Conservation (phyloP, 2,113 vertebrate genomes). For the Semnopithecus entellus region DNA sequence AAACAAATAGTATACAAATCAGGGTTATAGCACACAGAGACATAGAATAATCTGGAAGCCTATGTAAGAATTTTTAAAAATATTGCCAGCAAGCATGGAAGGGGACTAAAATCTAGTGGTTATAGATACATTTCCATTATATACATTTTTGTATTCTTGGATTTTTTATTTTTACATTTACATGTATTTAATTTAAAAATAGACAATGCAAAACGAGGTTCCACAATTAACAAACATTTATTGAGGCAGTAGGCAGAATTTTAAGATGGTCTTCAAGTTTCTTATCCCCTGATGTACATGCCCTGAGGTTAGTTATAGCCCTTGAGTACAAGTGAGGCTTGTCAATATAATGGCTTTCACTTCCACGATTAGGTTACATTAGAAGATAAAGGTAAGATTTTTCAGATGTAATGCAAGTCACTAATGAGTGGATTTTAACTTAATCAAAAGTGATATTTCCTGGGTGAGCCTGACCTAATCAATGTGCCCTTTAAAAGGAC, state of each 20-base stretch:
- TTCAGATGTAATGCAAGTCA: not conserved
- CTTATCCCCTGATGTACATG: too few relatives aligned
- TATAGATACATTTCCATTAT: not conserved
- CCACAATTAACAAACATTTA: not conserved
- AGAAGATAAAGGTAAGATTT: not conserved
- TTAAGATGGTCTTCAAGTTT: not conserved
- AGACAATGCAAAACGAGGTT: not conserved
- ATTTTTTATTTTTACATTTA: not conserved
- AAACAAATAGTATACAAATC: not conserved
- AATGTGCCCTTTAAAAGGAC: not conserved
- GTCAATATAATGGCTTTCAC: not conserved
- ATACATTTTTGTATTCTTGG: not conserved
- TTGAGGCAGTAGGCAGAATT: not conserved
- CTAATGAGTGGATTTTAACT: not conserved
- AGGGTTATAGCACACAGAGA: not conserved
- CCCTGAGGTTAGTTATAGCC: too few relatives aligned
- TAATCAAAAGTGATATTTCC: constrained; percentile 24
- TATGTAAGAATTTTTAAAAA: not conserved
- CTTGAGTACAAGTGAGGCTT: not conserved
- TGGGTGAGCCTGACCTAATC: not conserved
- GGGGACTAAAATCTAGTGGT: not conserved
- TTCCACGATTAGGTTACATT: not conserved
- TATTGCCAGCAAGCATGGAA: not conserved
- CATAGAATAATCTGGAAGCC: not conserved
- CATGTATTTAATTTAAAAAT: not conserved